These are phyloP conservation scores for Trachops cirrhosus DNA, from an alignment of 2,797 vertebrate species.

Conservation along the genomic window DNA sequence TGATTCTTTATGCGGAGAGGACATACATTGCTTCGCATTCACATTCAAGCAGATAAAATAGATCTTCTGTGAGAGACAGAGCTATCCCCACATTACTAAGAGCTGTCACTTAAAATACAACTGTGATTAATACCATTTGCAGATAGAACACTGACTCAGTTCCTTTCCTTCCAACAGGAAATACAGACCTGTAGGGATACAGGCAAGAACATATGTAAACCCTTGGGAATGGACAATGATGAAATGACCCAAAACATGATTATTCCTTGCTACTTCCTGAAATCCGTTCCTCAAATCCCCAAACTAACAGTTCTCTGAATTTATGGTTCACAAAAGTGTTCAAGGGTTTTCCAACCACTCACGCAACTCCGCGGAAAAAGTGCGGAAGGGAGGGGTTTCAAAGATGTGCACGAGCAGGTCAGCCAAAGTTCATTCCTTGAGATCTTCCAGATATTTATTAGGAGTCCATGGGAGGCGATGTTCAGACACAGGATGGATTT, in stretches of 20 bases:
- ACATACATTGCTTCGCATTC: conserved; percentile 48
- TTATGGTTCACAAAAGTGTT: conserved; percentile 78
- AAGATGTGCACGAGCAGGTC: conserved; percentile 75
- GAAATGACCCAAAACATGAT: conserved; percentile 79
- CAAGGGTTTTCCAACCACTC: conserved; percentile 77
- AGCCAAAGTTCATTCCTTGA: conserved; percentile 84
- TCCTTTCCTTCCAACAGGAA: conserved; percentile 77
- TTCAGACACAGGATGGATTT: conserved; percentile 62
- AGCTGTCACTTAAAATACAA: conserved; percentile 73
- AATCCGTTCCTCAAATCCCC: conserved; percentile 77
- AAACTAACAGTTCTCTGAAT: conserved; percentile 76
- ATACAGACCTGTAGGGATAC: conserved; percentile 67
- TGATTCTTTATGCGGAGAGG: conserved; percentile 55
- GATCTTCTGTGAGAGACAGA: conserved; percentile 51
- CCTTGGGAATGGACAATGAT: conserved; percentile 72
- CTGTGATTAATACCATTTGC: conserved; percentile 77
- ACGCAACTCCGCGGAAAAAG: conserved; percentile 69
- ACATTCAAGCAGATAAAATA: conserved; percentile 59
- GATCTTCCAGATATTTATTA: conserved; percentile 82
- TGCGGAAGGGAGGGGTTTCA: conserved; percentile 81
- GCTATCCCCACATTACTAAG: conserved; percentile 66
- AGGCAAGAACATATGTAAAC: conserved; percentile 75
- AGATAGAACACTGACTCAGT: conserved; percentile 67
- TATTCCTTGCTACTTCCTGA: conserved; percentile 82
- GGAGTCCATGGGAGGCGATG: conserved; percentile 65